Evolutionary conservation across 2,888 invertebrate species (phyloP), one percentile per base, ranked within the genome.

Genomic region (Tipula helvola): DNA sequence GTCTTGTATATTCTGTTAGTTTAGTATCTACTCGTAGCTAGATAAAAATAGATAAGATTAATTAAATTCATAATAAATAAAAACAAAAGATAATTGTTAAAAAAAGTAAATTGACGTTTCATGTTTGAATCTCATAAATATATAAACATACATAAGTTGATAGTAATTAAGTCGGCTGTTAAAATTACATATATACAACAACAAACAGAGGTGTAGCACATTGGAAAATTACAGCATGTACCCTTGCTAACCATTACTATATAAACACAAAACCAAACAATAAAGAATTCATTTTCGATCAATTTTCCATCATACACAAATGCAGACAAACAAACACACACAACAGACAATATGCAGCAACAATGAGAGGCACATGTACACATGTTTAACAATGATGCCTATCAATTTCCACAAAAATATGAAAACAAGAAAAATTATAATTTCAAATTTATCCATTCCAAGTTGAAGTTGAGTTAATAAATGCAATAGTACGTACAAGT

Each of bases 401-500:
- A 71, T 71, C 71, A 71, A 71, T 71, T 71, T 71, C 12, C 71
- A 71, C 28, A 71, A 71, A 71, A 71, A 71, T 71, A 71, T 71
- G 71, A 71, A 71, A 71, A 71, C 71, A 71, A 71, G 71, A 71
- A 71, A 71, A 71, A 71, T 71, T 71, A 71, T 71, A 71, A 71
- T 71, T 71, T 71, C 71, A 71, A 71, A 71, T 71, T 71, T 71
- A 71, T 71, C 71, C 71, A 71, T 71, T 71, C 71, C 71, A 71
- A 71, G 71, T 57, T 71, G 71, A 28, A 71, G 71, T 71, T 71
- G 71, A 71, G 28, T 71, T 71, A 71, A 71, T 71, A 71, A 71
- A 71, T 71, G 71, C 28, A 71, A 71, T 71, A 71, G 71, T 71
- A 71, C 71, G 71, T 71, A 71, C 71, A 28, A 28, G 71, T 71